Evolutionary conservation across 2,888 invertebrate genomes (phyloP), one percentile per base, ranked within the genome.

Genomic region (Timema podura): DNA sequence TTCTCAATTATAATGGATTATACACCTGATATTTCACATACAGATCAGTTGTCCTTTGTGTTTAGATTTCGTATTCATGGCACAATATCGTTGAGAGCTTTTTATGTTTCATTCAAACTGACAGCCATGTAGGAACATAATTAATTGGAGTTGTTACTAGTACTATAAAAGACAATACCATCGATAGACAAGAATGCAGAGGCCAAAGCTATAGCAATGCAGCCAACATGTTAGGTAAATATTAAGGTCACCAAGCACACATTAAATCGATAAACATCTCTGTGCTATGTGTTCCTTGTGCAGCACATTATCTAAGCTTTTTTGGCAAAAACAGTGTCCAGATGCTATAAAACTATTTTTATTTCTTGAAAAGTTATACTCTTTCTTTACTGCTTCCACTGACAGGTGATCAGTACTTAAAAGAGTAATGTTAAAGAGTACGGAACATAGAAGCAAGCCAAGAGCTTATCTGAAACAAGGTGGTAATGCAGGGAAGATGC

Each of bases 381-480:
- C 6, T 54, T 54, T 54, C 11, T 54, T 54, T 54, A 7, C 54
- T 7, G 54, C 10, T 54, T 54, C 54, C 54, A 54, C 54, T 6
- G 6, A 54, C 54, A 54, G 54, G 54, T 54, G 54, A 5, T 54
- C 10, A 9, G 10, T 54, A 15, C 10, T 54, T 54, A 5, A 54
- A 54, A 54, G 54, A 5, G 16, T 54, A 6, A 10, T 54, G 13
- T 54, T 16, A 54, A 10, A 7, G 54, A 54, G 54, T 54, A 54
- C 54, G 16, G 54, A 54, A 54, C 13, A 9, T 54, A 54, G 54
- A 15, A 16, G 16, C 6, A 54, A 5, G 6, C 54, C 10, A 54
- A 54, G 54, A 54, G 10, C 54, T 54, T 54, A 54, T 54, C 54
- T n/a, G n/a, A n/a, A n/a, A n/a, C n/a, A n/a, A n/a, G 54, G 54